Conservation (phyloP, 2,888 invertebrate genomes). For the Rhagophthalmus giganteus region DNA sequence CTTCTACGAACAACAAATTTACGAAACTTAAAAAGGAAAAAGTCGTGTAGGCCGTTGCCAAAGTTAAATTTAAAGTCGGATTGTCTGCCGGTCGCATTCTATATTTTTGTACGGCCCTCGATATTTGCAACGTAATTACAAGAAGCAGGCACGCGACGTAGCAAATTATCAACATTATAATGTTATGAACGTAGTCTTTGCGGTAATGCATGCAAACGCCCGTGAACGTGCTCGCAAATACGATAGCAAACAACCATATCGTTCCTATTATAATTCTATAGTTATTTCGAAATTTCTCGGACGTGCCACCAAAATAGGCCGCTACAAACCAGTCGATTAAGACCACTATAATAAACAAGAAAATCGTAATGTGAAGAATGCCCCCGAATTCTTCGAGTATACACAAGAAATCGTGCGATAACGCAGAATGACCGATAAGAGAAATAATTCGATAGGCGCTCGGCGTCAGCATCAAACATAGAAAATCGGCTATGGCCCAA, state of each 20-base stretch:
- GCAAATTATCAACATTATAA: neutral
- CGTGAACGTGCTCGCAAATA: neutral
- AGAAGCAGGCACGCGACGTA: neutral
- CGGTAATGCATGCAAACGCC: neutral
- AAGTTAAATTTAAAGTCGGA: neutral
- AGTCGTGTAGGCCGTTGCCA: neutral
- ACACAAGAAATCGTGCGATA: conserved; percentile 1
- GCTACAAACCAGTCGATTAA: conserved; percentile 6
- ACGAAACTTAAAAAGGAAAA: neutral
- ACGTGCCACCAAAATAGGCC: conserved; percentile 2
- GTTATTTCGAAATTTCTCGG: conserved; percentile 1
- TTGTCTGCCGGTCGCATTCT: neutral
- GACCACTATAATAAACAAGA: conserved; percentile 2
- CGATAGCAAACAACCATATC: conserved; percentile 2
- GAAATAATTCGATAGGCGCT: neutral
- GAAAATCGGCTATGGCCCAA: neutral
- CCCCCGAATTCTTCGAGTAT: neutral
- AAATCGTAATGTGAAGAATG: neutral
- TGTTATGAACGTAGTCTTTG: neutral
- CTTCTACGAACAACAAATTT: neutral
- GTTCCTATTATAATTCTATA: neutral
- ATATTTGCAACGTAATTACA: conserved; percentile 3
- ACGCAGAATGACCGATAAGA: neutral
- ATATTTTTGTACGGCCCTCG: conserved; percentile 5
- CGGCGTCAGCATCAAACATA: neutral